phyloP scores from a whole-genome alignment of 2,888 invertebrate species.

The Sinhomidia bicolor region DNA sequence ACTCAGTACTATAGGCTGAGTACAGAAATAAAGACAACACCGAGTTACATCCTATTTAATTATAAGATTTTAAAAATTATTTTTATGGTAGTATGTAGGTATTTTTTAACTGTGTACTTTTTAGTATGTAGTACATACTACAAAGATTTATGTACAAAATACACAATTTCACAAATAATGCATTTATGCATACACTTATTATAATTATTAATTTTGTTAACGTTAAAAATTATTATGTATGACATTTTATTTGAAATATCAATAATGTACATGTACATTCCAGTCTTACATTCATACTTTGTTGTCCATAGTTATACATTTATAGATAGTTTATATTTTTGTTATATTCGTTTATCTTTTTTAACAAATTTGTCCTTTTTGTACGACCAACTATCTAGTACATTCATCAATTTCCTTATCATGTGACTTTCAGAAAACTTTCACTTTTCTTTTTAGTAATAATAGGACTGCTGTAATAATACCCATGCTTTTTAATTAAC shows the following conservation, averaged over 20 bases:
- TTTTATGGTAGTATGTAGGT: neutral
- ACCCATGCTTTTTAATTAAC: too few relatives aligned
- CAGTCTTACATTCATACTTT: slow-evolving; percentile 68
- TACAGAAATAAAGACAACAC: too few relatives aligned
- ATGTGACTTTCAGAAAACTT: neutral
- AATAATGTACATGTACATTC: slow-evolving; percentile 37
- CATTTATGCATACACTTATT: too few relatives aligned
- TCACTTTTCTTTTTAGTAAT: too few relatives aligned
- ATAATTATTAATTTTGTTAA: neutral
- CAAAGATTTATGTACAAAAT: slow-evolving; percentile 12
- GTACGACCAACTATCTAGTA: neutral
- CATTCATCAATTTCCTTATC: neutral
- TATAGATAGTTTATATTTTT: neutral
- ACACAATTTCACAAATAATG: slow-evolving; percentile 14
- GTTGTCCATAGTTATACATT: slow-evolving; percentile 52
- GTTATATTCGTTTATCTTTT: neutral
- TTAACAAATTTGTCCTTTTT: neutral
- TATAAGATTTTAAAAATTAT: neutral
- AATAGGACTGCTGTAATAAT: too few relatives aligned
- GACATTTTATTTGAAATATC: neutral
- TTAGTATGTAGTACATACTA: neutral
- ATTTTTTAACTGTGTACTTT: neutral
- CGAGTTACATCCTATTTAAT: neutral
- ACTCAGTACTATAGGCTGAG: too few relatives aligned
- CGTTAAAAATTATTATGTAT: neutral